A percentile compares a stretch with the other conserved stretches of the same genome.
Evolutionary conservation across 2,888 invertebrate genomes (phyloP).

Genomic region (Ctena decussata): DNA sequence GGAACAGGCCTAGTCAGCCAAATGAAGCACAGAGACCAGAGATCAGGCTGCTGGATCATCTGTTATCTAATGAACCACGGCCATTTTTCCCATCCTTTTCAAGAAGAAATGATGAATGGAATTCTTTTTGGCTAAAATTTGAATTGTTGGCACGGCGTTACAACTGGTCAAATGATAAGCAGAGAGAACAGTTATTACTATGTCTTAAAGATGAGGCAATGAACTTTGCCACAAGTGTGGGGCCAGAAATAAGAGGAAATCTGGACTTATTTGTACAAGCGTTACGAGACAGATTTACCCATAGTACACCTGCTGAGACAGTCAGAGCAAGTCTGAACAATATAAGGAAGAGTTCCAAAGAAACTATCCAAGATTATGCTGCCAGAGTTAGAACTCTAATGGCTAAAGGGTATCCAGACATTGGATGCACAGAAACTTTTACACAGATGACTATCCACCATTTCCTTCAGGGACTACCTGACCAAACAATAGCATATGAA

Average conservation of each 20-base stretch:
- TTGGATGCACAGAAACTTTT: conserved; percentile 7
- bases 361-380: neutral
- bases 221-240: neutral
- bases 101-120: neutral
- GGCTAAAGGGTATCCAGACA: conserved; percentile 28
- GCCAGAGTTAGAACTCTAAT: conserved; percentile 28
- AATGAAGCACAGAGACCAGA: too few relatives aligned
- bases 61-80: neutral
- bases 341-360: too few relatives aligned
- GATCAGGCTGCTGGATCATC: neutral
- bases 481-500: conserved; percentile 35
- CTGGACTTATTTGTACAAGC: neutral
- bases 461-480: conserved; percentile 33
- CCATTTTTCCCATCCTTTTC: neutral
- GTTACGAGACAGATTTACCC: neutral
- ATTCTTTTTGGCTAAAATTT: neutral
- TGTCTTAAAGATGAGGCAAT: neutral
- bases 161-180: neutral
- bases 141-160: neutral
- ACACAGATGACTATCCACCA: conserved; percentile 26
- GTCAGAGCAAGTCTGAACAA: neutral
- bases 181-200: neutral
- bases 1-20: neutral
- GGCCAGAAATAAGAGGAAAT: neutral
- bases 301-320: neutral